Percentiles rank a stretch among this genome's conserved stretches.
Conservation (phyloP, 2,888 invertebrate species). For the Ochropleura plecta region DNA sequence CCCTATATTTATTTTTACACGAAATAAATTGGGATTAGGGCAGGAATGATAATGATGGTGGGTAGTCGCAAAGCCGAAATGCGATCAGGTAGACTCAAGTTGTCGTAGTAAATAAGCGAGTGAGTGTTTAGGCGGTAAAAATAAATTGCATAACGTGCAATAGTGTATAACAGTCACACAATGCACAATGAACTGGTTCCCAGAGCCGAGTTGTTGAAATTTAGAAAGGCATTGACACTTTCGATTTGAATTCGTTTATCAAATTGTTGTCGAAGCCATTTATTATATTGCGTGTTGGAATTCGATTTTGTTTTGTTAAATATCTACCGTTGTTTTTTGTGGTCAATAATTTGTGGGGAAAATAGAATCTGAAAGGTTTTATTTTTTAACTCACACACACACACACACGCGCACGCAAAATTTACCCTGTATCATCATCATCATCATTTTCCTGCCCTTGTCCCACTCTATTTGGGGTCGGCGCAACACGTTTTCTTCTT, state of each 20-base stretch:
- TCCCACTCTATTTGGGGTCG: no score
- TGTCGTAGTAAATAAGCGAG: not conserved
- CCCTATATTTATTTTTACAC: no score
- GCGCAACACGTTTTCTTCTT: no score
- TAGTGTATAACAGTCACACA: conserved; percentile 24
- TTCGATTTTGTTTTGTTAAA: conserved; percentile 3
- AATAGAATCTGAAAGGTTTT: no score
- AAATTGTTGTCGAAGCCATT: conserved; percentile 2
- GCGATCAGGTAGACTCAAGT: not conserved
- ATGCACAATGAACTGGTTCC: conserved; percentile 53
- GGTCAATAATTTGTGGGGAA: not conserved
- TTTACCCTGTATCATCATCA: no score
- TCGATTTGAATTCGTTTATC: conserved; percentile 15
- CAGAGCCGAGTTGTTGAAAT: conserved; percentile 33
- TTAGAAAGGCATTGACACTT: conserved; percentile 44
- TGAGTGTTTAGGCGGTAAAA: not conserved
- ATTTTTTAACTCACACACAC: no score
- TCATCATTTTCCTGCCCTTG: no score
- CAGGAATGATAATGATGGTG: no score
- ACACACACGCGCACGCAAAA: no score
- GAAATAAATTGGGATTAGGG: no score
- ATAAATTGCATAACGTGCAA: conserved; percentile 36
- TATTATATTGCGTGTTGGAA: conserved; percentile 2
- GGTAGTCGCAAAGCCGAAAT: not conserved
- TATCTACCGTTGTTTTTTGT: not conserved